phyloP scores from a whole-genome alignment of 1,140 invertebrate species.

The Drosophila navojoa region DNA sequence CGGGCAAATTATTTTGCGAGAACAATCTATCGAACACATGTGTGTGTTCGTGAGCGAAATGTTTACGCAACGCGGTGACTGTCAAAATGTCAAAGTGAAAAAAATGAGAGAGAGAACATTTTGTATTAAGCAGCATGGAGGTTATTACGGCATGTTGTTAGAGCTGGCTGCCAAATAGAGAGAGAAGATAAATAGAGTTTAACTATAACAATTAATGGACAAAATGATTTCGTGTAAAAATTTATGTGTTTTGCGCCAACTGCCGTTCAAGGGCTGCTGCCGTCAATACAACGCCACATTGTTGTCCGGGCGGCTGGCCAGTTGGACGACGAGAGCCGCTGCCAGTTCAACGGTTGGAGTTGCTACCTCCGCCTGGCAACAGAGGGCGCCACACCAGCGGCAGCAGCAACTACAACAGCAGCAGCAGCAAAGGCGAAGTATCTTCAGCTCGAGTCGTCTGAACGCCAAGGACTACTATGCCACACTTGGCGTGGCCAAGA shows the following conservation, averaged over 20 bases:
- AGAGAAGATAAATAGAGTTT: slow-evolving; percentile 28
- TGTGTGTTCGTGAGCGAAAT: slow-evolving; percentile 9
- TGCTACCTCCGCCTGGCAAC: slow-evolving; percentile 6
- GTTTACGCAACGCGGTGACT: slow-evolving; percentile 21
- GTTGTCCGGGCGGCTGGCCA: slow-evolving; percentile 17
- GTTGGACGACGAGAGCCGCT: slow-evolving; percentile 16
- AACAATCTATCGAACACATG: slow-evolving; percentile 12
- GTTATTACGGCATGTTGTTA: slow-evolving; percentile 77
- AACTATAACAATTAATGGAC: slow-evolving; percentile 47
- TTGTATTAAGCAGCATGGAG: slow-evolving; percentile 66
- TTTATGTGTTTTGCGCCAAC: slow-evolving; percentile 71
- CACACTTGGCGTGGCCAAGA: slow-evolving; percentile 95
- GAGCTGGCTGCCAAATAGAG: slow-evolving; percentile 55
- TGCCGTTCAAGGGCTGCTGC: slow-evolving; percentile 51
- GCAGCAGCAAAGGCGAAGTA: slow-evolving; percentile 29
- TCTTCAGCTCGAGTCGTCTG: slow-evolving; percentile 51
- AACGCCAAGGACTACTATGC: slow-evolving; percentile 94
- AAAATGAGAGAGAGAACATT: slow-evolving; percentile 46
- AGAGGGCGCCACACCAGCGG: slow-evolving; percentile 2
- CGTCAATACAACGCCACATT: slow-evolving; percentile 40
- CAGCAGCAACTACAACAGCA: slow-evolving; percentile 7
- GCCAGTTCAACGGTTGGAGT: slow-evolving; percentile 4
- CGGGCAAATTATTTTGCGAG: not conserved
- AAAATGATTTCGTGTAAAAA: slow-evolving; percentile 83
- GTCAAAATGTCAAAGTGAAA: slow-evolving; percentile 47